These are phyloP conservation scores for Heptranchias perlo DNA, from an alignment of 2,113 vertebrate genomes.

Conservation along the genomic window DNA sequence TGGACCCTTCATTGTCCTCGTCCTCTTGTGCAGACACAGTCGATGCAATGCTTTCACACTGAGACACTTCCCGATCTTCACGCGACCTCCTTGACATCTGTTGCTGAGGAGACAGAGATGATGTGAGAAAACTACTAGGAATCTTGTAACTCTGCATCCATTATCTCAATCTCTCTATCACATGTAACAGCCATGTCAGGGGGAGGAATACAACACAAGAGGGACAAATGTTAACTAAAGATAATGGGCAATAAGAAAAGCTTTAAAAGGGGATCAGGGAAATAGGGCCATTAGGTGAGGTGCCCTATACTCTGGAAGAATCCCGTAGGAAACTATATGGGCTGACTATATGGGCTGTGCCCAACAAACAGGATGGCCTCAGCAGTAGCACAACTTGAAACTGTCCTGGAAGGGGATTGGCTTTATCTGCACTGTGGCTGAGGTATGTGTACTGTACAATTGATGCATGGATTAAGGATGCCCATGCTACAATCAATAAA, in stretches of 20 bases:
- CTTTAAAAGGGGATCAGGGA: not conserved
- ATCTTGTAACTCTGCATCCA: not conserved
- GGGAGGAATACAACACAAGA: not conserved
- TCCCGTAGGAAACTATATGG: no score
- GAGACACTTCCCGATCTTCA: constrained; percentile 81
- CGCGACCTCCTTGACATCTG: constrained; percentile 67
- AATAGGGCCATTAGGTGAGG: not conserved
- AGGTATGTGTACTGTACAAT: not conserved
- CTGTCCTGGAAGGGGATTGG: not conserved
- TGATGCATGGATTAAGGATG: not conserved
- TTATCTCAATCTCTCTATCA: not conserved
- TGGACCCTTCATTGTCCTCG: constrained; percentile 73
- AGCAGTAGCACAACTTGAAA: not conserved
- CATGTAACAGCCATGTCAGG: not conserved
- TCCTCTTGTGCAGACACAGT: constrained; percentile 84
- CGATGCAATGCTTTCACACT: constrained; percentile 82
- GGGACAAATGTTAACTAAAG: not conserved
- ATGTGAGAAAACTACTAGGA: not conserved
- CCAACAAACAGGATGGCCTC: not conserved
- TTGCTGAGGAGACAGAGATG: constrained; percentile 29
- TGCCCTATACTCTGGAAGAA: no score
- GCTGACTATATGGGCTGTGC: no score
- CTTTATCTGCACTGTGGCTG: not conserved
- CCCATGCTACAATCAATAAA: no score
- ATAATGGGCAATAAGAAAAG: not conserved